phyloP scores from a whole-genome alignment of 2,113 vertebrate genomes.

The Rhinopomastus cyanomelas region DNA sequence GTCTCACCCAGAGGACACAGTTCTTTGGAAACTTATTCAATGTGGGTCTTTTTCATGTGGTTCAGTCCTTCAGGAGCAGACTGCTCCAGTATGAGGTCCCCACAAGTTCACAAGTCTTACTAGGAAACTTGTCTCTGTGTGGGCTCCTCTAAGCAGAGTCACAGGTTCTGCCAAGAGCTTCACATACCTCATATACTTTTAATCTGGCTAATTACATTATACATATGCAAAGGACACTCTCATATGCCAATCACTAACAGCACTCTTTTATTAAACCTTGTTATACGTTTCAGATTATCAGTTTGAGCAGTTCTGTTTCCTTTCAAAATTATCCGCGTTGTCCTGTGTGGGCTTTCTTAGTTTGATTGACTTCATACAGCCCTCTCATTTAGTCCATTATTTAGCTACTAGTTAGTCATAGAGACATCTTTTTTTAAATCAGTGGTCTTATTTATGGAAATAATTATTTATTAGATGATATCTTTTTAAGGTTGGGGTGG shows the following conservation, averaged over 20 bases:
- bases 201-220: background rate
- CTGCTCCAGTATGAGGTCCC: accelerated
- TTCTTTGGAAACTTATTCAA: background rate
- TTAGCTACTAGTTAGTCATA: background rate
- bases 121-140: background rate
- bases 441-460: background rate
- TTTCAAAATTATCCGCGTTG: background rate
- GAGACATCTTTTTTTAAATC: background rate
- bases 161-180: background rate
- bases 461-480: background rate
- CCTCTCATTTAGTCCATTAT: background rate
- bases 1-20: accelerated
- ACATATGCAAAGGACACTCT: background rate
- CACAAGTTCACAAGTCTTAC: accelerated
- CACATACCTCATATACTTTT: background rate
- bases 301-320: background rate
- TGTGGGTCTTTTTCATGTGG: accelerated
- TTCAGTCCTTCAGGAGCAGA: background rate
- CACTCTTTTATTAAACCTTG: background rate
- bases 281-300: background rate
- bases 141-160: background rate
- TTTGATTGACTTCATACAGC: background rate
- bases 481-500: background rate
- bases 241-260: background rate
- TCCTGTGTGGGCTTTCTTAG: background rate